These are phyloP conservation scores for Drosophila ezoana DNA, from an alignment of 2,888 invertebrate genomes.

Conservation along the genomic window DNA sequence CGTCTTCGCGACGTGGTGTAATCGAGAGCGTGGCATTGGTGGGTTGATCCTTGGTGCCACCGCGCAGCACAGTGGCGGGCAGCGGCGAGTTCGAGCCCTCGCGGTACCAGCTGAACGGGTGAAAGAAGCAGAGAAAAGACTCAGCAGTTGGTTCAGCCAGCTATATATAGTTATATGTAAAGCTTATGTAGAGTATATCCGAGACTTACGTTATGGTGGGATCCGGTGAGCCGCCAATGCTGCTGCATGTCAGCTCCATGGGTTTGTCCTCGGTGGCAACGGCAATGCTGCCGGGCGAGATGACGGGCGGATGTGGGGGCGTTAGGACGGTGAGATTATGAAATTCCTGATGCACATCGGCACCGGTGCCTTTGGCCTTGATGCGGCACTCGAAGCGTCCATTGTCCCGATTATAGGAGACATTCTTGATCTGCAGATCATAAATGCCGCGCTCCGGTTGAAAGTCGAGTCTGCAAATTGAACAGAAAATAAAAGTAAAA, in stretches of 20 bases:
- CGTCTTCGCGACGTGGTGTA: constrained; percentile 93
- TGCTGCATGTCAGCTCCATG: constrained; percentile 92
- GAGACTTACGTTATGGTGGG: constrained; percentile 90
- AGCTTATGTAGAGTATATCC: neutral
- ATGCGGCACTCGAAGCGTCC: constrained; percentile 96
- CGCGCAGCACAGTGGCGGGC: constrained; percentile 89
- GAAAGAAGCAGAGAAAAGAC: neutral
- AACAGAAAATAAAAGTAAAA: constrained; percentile 24
- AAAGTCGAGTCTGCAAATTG: constrained; percentile 89
- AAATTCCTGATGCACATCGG: constrained; percentile 92
- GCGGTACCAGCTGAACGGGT: constrained; percentile 89
- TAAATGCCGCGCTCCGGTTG: constrained; percentile 93
- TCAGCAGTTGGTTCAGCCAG: neutral
- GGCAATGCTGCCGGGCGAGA: constrained; percentile 91
- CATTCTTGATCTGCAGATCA: constrained; percentile 94
- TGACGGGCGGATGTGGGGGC: constrained; percentile 91
- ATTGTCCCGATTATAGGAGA: constrained; percentile 95
- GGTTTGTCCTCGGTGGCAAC: constrained; percentile 93
- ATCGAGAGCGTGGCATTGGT: constrained; percentile 91
- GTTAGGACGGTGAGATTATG: constrained; percentile 94
- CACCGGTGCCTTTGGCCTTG: constrained; percentile 93
- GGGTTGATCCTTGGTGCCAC: constrained; percentile 90
- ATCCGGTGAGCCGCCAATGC: constrained; percentile 95
- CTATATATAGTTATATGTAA: neutral
- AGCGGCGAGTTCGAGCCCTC: constrained; percentile 91